Evolutionary conservation across 2,888 invertebrate species (phyloP).

Genomic region (Bibio marci): DNA sequence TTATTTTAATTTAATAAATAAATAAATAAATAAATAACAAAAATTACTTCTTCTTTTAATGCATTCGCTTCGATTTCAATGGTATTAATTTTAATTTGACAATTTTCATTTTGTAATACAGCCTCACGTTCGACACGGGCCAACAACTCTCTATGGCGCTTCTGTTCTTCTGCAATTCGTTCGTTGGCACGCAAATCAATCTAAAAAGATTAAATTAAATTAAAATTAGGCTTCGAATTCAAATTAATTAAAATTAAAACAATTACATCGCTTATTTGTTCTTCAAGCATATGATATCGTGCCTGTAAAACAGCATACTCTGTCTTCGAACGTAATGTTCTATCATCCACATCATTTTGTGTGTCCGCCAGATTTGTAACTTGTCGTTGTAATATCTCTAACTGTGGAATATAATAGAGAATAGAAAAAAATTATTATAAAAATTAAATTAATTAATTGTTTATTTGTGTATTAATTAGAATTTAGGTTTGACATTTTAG

Average conservation of each 20-base stretch:
- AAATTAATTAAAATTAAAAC: neutral
- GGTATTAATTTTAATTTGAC: constrained; percentile 49
- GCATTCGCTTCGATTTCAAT: constrained; percentile 47
- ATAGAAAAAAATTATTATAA: constrained; percentile 3
- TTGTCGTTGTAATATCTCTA: constrained; percentile 83
- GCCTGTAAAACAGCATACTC: constrained; percentile 86
- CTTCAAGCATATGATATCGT: constrained; percentile 81
- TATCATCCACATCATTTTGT: constrained; percentile 71
- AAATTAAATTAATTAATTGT: neutral
- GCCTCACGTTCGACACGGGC: constrained; percentile 72
- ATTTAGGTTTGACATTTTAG: no score
- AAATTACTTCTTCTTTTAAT: constrained; percentile 45
- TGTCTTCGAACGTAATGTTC: constrained; percentile 76
- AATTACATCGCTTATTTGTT: constrained; percentile 46
- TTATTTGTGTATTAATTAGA: neutral
- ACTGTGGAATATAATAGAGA: constrained; percentile 34
- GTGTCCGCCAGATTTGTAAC: constrained; percentile 78
- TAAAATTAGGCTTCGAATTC: neutral
- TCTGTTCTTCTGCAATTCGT: constrained; percentile 63
- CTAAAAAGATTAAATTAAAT: constrained; percentile 27
- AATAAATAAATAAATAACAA: no score
- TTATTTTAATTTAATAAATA: no score
- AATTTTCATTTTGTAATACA: constrained; percentile 57
- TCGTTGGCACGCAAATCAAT: constrained; percentile 60
- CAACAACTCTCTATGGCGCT: constrained; percentile 67